Percentiles rank a stretch among this genome's conserved stretches.
phyloP scores from a whole-genome alignment of 2,888 invertebrate species.

The Pristionchus arcanus region DNA sequence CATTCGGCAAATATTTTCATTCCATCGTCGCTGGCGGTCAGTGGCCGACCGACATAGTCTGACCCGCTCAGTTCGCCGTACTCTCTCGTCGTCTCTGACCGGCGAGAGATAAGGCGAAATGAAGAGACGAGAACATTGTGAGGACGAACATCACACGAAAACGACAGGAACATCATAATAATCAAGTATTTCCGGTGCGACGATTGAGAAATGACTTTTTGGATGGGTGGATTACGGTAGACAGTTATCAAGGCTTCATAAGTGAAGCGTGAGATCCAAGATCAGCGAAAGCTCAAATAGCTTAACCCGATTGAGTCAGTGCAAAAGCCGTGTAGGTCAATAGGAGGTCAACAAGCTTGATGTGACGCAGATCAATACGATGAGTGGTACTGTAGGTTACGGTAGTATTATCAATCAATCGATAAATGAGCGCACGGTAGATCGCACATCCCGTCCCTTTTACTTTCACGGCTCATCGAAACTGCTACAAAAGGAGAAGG shows the following conservation, averaged over 20 bases:
- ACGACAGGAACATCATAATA: not conserved
- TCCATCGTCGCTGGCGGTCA: not conserved
- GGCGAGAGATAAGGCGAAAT: not conserved
- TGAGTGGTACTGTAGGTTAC: not conserved
- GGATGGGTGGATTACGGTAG: not conserved
- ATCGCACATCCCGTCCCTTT: not conserved
- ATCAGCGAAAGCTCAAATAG: not conserved
- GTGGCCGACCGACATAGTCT: not conserved
- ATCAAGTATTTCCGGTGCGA: not conserved
- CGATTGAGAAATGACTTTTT: not conserved
- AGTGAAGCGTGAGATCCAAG: not conserved
- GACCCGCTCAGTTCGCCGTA: too few species aligned
- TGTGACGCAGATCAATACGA: not conserved
- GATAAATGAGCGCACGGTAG: not conserved
- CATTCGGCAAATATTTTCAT: slow-evolving; percentile 12
- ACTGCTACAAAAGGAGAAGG: slow-evolving; percentile 30
- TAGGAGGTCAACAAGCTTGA: not conserved
- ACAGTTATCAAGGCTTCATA: too few species aligned
- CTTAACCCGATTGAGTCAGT: not conserved
- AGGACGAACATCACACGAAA: not conserved
- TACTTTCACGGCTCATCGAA: not conserved
- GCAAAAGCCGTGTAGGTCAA: not conserved
- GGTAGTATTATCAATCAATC: not conserved
- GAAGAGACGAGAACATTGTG: not conserved
- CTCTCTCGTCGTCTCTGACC: too few species aligned